phyloP scores from a whole-genome alignment of 2,888 invertebrate genomes.

The Sinhomidia bicolor region DNA sequence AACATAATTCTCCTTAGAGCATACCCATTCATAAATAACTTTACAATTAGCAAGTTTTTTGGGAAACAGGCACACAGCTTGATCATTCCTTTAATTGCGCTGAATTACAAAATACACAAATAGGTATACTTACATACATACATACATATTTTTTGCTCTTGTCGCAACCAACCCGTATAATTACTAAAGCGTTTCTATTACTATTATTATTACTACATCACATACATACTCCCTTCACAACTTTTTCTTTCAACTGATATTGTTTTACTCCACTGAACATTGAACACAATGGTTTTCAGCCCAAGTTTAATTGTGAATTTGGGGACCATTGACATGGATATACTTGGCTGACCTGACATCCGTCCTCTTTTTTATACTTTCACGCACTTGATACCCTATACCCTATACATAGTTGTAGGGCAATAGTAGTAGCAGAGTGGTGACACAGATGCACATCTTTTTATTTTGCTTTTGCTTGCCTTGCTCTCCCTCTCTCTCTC shows the following conservation, averaged over 20 bases:
- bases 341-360: constrained; percentile 56
- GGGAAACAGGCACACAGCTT: constrained; percentile 10
- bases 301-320: constrained; percentile 23
- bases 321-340: constrained; percentile 50
- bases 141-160: too few relatives aligned
- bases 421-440: constrained; percentile 1
- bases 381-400: background rate
- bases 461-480: constrained; percentile 2
- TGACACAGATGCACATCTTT: constrained; percentile 20
- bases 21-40: constrained; percentile 32
- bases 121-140: too few relatives aligned
- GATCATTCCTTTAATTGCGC: background rate
- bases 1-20: too few relatives aligned
- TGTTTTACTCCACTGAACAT: background rate
- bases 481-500: background rate
- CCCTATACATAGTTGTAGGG: too few relatives aligned
- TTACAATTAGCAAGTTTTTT: constrained; percentile 44
- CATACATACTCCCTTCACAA: background rate
- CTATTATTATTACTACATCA: background rate
- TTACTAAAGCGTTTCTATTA: background rate
- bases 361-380: constrained; percentile 14
- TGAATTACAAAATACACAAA: background rate
- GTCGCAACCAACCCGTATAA: background rate
- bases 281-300: background rate
- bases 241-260: background rate